These are phyloP conservation scores for Arnoldichthys spilopterus DNA, from an alignment of 2,797 vertebrate species.

Conservation along the genomic window DNA sequence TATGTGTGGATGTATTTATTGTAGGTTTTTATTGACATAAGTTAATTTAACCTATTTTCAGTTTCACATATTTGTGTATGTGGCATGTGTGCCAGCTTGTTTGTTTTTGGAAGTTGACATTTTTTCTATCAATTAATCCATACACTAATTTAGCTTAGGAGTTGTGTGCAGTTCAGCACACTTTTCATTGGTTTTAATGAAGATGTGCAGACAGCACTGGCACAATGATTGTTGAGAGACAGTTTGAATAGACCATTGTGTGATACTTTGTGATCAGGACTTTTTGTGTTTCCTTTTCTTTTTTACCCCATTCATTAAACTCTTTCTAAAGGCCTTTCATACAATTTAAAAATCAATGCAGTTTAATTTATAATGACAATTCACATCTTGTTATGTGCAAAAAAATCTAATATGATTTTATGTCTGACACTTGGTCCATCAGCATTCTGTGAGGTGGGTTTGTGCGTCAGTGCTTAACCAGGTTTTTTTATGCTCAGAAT, in stretches of 20 bases:
- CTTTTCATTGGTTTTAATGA: constrained; percentile 43
- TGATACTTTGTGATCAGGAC: constrained; percentile 48
- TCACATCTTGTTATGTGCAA: constrained; percentile 3
- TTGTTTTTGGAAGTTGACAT: constrained; percentile 8
- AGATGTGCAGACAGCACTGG: constrained; percentile 29
- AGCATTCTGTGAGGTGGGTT: not conserved
- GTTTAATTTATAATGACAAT: constrained; percentile 25
- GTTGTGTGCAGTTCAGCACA: not conserved
- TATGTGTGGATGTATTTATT: too few relatives aligned
- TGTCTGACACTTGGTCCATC: not conserved
- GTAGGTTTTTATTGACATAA: too few relatives aligned
- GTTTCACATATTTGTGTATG: not conserved
- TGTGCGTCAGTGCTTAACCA: not conserved
- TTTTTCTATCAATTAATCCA: not conserved
- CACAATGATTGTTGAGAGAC: constrained; percentile 35
- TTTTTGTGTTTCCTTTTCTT: constrained; percentile 14
- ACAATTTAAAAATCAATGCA: constrained; percentile 21
- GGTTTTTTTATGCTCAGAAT: constrained; percentile 6
- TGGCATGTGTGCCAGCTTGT: not conserved
- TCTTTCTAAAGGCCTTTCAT: constrained; percentile 24
- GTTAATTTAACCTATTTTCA: too few relatives aligned
- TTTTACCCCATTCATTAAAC: constrained; percentile 23
- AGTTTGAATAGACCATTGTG: constrained; percentile 15
- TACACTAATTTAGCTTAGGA: not conserved
- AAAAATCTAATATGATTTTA: constrained; percentile 26